These are phyloP conservation scores for Indicator maculatus DNA, from an alignment of 2,113 vertebrate species.

Conservation along the genomic window DNA sequence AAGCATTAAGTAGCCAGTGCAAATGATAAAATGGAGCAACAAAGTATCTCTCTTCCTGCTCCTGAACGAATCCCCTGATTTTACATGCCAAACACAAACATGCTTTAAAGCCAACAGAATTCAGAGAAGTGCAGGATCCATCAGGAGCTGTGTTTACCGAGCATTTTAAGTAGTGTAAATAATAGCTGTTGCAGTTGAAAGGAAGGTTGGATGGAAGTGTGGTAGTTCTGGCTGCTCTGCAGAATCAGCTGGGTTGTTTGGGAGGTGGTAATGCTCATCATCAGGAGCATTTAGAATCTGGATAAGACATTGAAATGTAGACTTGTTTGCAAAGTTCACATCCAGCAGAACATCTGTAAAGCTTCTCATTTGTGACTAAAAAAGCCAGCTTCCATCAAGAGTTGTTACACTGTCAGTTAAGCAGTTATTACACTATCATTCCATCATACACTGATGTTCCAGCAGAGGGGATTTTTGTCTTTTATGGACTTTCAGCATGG, in stretches of 20 bases:
- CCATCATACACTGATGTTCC: neutral
- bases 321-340: neutral
- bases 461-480: neutral
- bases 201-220: neutral
- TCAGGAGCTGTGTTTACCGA: neutral
- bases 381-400: neutral
- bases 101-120: neutral
- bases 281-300: neutral
- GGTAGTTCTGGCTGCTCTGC: neutral
- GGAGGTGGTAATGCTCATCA: neutral
- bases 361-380: neutral
- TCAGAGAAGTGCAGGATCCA: neutral
- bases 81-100: neutral
- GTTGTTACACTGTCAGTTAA: neutral
- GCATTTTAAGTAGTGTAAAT: neutral
- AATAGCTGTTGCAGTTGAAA: neutral
- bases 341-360: neutral
- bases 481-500: neutral
- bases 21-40: neutral
- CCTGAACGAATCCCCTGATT: neutral
- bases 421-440: neutral
- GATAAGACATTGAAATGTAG: neutral
- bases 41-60: neutral
- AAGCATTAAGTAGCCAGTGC: neutral
- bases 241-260: constrained; percentile 40